Base-by-base conservation (phyloP, 2,888 invertebrate genomes). In the Suillia variegata region DNA sequence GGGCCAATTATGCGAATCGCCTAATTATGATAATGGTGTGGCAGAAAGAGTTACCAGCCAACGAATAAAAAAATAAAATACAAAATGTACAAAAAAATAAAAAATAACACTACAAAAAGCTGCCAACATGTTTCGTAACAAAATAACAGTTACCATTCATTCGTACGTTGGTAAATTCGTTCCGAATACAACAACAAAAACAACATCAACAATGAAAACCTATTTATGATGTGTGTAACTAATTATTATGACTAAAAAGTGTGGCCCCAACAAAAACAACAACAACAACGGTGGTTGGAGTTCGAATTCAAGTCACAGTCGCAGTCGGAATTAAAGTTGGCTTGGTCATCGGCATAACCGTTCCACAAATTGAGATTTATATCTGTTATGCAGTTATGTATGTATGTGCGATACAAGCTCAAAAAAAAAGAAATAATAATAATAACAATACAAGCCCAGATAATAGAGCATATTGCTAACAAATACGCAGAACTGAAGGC, bases 111-210 rank as follows among this genome's bases (percentile, higher is more conserved):
- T 38, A 48, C n/a, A 47, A 15, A 12, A 38, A 42, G 54, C 6
- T 13, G 21, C 54, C 58, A 63, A 62, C 59, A 61, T 63, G 62
- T 76, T 75, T 75, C 75, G 73, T 76, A 76, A 76, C 68, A 63
- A 63, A 66, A 63, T 66, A 52, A 62, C 64, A 57, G 62, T 62
- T 62, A 58, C 52, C 59, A 61, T 62, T 55, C 22, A 51, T 49
- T 26, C 54, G 58, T 45, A 20, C 38, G n/a, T 26, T 38, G 31
- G 31, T 8, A 31, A 6, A 31, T 8, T 59, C 64, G 18, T 12
- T 22, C 12, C 21, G 13, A n/a, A 58, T 62, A 56, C 61, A 66
- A 50, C 21, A 17, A n/a, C n/a, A 17, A 15, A 58, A 61, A 56
- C 24, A 31, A 45, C 34, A 59, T 21, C 45, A 54, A 49, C 47